A percentile compares a stretch with the other conserved stretches of the same genome.
Conservation (phyloP, 2,888 invertebrate species). For the Baccha elongata region DNA sequence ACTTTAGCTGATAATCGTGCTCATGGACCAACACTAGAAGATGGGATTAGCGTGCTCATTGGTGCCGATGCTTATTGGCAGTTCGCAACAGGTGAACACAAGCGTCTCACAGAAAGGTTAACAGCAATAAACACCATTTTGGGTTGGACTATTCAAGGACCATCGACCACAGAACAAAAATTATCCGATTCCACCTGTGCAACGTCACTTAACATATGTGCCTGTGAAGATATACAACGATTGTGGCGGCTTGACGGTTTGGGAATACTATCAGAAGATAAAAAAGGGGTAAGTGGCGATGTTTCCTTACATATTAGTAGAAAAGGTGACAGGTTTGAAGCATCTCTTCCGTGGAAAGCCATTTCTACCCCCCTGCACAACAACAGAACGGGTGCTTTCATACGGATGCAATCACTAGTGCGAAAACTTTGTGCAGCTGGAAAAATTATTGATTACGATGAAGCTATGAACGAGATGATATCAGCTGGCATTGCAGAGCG, state of each 20-base stretch:
- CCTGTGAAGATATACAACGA: constrained; percentile 17
- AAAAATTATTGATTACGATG: not conserved
- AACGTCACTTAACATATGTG: not conserved
- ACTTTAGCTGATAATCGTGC: constrained; percentile 24
- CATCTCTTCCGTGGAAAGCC: constrained; percentile 40
- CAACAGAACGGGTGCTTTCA: constrained; percentile 28
- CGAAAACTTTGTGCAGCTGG: not conserved
- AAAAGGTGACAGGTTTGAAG: constrained; percentile 29
- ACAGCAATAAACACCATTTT: constrained; percentile 40
- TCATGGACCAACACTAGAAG: constrained; percentile 6
- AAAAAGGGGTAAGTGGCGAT: not conserved
- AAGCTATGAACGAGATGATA: too few species aligned
- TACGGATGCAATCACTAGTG: constrained; percentile 38
- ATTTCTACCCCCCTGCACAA: too few species aligned
- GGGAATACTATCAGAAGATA: constrained; percentile 22
- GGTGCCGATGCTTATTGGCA: constrained; percentile 54
- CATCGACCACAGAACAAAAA: not conserved
- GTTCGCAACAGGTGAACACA: constrained; percentile 36
- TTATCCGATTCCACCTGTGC: not conserved
- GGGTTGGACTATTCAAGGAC: constrained; percentile 43
- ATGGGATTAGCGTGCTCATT: constrained; percentile 36
- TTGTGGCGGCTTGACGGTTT: constrained; percentile 50
- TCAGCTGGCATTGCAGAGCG: too few species aligned
- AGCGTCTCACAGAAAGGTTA: constrained; percentile 34
- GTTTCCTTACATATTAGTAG: constrained; percentile 2